phyloP scores from a whole-genome alignment of 2,888 invertebrate species.

The Spisula solida region DNA sequence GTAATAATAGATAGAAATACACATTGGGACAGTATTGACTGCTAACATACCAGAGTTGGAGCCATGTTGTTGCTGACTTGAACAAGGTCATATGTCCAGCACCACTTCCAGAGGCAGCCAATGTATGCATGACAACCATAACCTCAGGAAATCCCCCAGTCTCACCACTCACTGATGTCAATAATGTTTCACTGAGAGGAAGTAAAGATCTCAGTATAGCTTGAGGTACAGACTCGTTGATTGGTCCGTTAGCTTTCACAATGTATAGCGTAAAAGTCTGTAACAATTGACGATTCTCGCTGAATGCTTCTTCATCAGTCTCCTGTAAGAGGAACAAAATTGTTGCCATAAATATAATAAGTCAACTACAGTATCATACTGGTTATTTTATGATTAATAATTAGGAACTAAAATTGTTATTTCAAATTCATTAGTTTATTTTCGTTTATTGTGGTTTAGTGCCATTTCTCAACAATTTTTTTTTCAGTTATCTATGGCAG shows the following conservation, averaged over 20 bases:
- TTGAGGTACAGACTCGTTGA: slow-evolving; percentile 90
- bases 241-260: slow-evolving; percentile 90
- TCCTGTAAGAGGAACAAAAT: too few relatives aligned
- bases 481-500: too few relatives aligned
- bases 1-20: too few relatives aligned
- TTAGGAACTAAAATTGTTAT: too few relatives aligned
- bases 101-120: slow-evolving; percentile 95
- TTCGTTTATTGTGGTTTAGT: too few relatives aligned
- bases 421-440: too few relatives aligned
- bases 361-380: too few relatives aligned
- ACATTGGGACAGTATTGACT: too few relatives aligned
- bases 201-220: slow-evolving; percentile 92
- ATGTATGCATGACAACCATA: slow-evolving; percentile 93
- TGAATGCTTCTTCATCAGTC: slow-evolving; percentile 86
- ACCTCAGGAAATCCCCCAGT: slow-evolving; percentile 91
- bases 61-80: slow-evolving; percentile 93
- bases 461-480: too few relatives aligned
- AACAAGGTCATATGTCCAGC: slow-evolving; percentile 94
- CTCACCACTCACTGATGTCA: slow-evolving; percentile 86
- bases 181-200: slow-evolving; percentile 91
- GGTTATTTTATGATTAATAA: too few relatives aligned
- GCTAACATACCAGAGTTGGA: slow-evolving; percentile 87
- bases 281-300: slow-evolving; percentile 92
- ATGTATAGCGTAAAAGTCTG: slow-evolving; percentile 92
- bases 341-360: not conserved